phyloP scores from a whole-genome alignment of 2,888 invertebrate genomes.

The Sialis fuliginosa region DNA sequence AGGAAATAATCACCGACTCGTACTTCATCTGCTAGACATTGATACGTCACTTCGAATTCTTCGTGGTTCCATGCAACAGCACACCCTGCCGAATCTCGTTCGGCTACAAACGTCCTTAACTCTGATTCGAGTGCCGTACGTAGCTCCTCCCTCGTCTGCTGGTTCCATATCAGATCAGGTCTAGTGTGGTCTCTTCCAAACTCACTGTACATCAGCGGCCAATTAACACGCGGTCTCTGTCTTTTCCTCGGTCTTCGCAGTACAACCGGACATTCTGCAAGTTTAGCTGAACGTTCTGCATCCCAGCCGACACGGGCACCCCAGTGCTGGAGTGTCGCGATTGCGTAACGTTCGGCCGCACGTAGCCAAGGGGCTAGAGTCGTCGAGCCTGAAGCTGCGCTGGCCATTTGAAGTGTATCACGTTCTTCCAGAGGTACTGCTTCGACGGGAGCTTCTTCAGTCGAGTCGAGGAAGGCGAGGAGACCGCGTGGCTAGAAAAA shows the following conservation, averaged over 20 bases:
- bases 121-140: constrained; percentile 85
- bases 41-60: constrained; percentile 90
- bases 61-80: constrained; percentile 94
- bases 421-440: constrained; percentile 60
- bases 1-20: constrained; percentile 98
- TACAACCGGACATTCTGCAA: constrained; percentile 73
- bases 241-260: constrained; percentile 76
- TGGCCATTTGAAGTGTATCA: constrained; percentile 90
- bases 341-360: constrained; percentile 54
- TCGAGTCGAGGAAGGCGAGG: constrained; percentile 72
- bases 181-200: constrained; percentile 87
- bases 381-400: constrained; percentile 49
- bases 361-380: constrained; percentile 59
- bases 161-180: constrained; percentile 98
- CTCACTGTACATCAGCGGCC: constrained; percentile 88
- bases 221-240: constrained; percentile 75
- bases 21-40: constrained; percentile 88
- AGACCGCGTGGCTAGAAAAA: constrained; percentile 73
- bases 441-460: constrained; percentile 62
- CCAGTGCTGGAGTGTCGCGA: constrained; percentile 55
- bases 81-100: constrained; percentile 72
- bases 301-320: constrained; percentile 38
- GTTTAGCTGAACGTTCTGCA: constrained; percentile 35
- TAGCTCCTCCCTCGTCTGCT: constrained; percentile 89
- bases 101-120: constrained; percentile 72